Evolutionary conservation across 2,113 vertebrate genomes (phyloP), one percentile per base, ranked within the genome.

Genomic region (Vidua chalybeata): DNA sequence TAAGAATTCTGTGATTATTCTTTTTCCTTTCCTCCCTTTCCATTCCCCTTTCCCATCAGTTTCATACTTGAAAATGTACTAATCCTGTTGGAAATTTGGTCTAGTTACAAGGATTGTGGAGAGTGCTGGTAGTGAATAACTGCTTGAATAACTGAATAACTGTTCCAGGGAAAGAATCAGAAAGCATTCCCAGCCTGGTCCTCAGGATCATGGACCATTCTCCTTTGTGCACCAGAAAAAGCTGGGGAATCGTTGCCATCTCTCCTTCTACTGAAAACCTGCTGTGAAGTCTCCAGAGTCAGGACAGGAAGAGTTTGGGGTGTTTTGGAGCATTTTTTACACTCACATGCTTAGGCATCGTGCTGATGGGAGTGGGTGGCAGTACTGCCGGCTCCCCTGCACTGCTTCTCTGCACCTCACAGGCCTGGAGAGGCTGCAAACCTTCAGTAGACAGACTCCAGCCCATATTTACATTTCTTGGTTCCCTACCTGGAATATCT

Each of bases 331-430:
- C 2, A 1, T 16, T 83, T 75, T 66, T 66, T 4, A 5, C 33
- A 46, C 1, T 0, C 1, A 0, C 6, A 8, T 1, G 2, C n/a
- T 48, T 37, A 30, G 45, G 30, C 19, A 27, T 26, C 10, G 46
- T 23, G 28, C 16, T 62, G 27, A 48, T 56, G 21, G 56, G 43
- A 75, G 61, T 14, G 31, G 43, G 11, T 2, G 1, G 62, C 48
- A 58, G 43, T 31, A 18, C 6, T 45, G 5, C 12, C 39, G 75
- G 31, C 56, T 59, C 17, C 17, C 28, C 35, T 66, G 7, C 33
- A 7, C 39, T 62, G 28, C 43, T 81, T 33, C 55, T 77, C 18
- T 77, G 61, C 21, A 19, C 19, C 39, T 78, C 8, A 4, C 31
- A 26, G 41, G 37, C 52, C 26, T 20, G 5, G 37, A 41, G 30